These are phyloP conservation scores for Peromyscus attwateri DNA, from an alignment of 2,797 vertebrate species.

Conservation along the genomic window DNA sequence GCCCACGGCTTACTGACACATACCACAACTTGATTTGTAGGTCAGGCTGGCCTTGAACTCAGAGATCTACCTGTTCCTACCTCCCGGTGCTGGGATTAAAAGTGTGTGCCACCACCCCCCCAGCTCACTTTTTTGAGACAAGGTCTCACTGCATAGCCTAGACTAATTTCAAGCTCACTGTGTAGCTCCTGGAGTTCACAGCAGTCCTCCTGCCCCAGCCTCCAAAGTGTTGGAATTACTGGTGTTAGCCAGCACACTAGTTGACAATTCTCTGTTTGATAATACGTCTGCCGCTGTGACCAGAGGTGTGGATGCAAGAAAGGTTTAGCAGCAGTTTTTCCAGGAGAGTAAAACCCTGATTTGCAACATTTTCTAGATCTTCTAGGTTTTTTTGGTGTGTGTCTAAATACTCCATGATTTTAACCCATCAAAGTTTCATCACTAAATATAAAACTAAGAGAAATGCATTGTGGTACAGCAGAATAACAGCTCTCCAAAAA, in stretches of 20 bases:
- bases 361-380: conserved; percentile 30
- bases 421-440: background rate
- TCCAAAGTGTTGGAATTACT: background rate
- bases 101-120: no score
- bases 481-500: background rate
- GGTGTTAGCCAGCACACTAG: background rate
- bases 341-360: background rate
- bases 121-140: background rate
- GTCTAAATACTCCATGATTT: background rate
- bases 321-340: conserved; percentile 19
- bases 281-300: background rate
- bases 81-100: no score
- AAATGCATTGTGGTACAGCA: background rate
- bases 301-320: background rate
- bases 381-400: background rate
- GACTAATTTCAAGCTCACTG: background rate
- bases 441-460: conserved; percentile 30
- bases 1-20: background rate
- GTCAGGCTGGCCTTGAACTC: no score
- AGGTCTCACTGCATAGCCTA: background rate
- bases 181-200: background rate
- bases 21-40: background rate
- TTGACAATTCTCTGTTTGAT: conserved; percentile 17
- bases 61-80: no score
- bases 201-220: no score